Evolutionary conservation across 2,113 vertebrate genomes (phyloP).

Genomic region (Herpailurus yagouaroundi): DNA sequence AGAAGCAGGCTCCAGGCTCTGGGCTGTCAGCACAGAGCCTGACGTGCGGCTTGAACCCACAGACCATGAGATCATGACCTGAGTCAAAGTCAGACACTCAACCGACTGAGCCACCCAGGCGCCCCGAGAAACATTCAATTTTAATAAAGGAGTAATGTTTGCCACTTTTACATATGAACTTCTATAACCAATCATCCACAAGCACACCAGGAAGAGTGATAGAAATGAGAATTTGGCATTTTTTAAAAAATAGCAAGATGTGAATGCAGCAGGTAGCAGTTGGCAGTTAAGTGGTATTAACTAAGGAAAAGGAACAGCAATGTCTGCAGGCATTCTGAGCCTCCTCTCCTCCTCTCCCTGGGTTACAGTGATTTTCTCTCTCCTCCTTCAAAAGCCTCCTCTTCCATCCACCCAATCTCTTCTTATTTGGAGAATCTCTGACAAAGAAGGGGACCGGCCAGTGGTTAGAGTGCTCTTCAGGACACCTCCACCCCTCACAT

Average conservation of each 20-base stretch:
- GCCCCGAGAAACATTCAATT: neutral
- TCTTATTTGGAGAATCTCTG: conserved; percentile 15
- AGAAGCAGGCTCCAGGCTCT: too few relatives aligned
- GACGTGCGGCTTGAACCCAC: too few relatives aligned
- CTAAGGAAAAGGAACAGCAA: neutral
- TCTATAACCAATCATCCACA: neutral
- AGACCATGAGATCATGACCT: too few relatives aligned
- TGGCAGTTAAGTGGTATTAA: neutral
- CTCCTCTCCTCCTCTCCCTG: neutral
- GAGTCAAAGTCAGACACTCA: too few relatives aligned
- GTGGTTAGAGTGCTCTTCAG: neutral
- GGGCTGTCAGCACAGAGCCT: too few relatives aligned
- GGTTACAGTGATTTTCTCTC: neutral
- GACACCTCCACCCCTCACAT: neutral
- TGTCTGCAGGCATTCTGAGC: neutral
- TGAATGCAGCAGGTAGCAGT: neutral
- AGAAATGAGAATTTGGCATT: neutral
- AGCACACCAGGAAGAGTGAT: neutral
- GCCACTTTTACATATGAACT: neutral
- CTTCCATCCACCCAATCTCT: neutral
- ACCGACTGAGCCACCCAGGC: too few relatives aligned
- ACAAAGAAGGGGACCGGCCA: neutral
- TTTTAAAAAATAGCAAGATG: neutral
- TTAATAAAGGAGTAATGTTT: neutral
- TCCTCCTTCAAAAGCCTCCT: neutral